Conservation (phyloP, 2,113 vertebrate species). For the Cyanoliseus patagonus region DNA sequence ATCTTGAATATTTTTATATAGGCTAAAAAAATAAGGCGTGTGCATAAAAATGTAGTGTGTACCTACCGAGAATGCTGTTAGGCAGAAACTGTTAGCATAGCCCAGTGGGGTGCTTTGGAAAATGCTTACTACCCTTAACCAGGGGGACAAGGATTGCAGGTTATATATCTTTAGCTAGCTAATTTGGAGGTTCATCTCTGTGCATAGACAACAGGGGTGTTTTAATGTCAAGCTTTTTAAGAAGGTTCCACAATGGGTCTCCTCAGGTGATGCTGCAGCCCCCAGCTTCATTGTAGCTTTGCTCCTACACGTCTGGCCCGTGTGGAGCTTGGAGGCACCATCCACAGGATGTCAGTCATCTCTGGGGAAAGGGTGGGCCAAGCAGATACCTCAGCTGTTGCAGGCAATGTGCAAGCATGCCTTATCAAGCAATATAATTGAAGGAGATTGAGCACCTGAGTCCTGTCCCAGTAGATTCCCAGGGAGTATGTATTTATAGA, state of each 20-base stretch:
- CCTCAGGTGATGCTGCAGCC: not conserved
- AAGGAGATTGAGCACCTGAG: slow-evolving; percentile 25
- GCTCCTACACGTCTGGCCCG: not conserved
- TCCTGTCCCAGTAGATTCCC: not conserved
- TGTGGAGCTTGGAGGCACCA: not conserved
- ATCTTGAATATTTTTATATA: not conserved
- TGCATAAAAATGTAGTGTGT: not conserved
- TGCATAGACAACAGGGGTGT: not conserved
- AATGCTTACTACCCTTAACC: not conserved
- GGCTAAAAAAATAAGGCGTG: not conserved
- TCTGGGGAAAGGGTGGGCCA: not conserved
- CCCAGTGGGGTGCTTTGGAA: fast-evolving
- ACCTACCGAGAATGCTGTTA: not conserved
- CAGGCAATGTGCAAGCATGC: not conserved
- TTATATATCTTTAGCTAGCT: not conserved
- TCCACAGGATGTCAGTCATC: not conserved
- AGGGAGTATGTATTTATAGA: not conserved
- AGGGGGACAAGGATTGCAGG: not conserved
- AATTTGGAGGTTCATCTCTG: not conserved
- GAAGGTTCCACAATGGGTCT: not conserved
- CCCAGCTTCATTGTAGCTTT: not conserved
- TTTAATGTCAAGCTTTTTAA: not conserved
- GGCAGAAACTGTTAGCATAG: not conserved
- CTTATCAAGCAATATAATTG: not conserved
- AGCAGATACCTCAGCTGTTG: not conserved